Conservation (phyloP, 1,140 invertebrate genomes). For the Zaprionus capensis region DNA sequence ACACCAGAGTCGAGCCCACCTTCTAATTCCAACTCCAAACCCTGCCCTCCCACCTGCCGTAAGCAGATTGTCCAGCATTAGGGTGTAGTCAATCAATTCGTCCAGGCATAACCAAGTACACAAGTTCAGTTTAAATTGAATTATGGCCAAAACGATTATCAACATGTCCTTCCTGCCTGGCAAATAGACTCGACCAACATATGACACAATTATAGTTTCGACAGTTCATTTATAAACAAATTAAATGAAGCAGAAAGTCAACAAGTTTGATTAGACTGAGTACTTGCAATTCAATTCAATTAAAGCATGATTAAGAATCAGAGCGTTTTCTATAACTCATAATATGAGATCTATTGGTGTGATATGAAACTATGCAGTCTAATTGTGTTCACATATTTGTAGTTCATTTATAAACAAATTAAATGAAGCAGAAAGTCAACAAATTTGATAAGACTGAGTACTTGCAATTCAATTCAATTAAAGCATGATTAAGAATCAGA, state of each 20-base stretch:
- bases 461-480: background rate
- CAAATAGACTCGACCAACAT: background rate
- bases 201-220: background rate
- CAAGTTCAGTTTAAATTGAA: constrained; percentile 6
- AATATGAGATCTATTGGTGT: too few relatives aligned
- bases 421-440: background rate
- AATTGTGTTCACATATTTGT: too few relatives aligned
- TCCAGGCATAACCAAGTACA: background rate
- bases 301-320: background rate
- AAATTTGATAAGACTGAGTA: background rate
- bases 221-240: constrained; percentile 1
- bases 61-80: constrained; percentile 35
- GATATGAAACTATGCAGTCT: too few relatives aligned
- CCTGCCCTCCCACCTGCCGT: constrained; percentile 2
- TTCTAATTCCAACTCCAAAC: background rate
- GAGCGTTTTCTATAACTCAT: too few relatives aligned
- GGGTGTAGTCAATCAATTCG: constrained; percentile 12
- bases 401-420: background rate
- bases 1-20: background rate
- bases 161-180: background rate
- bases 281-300: background rate
- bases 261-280: background rate
- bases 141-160: constrained; percentile 7
- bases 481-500: background rate
- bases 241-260: background rate